phyloP scores from a whole-genome alignment of 2,888 invertebrate genomes.

The Baronia brevicornis region DNA sequence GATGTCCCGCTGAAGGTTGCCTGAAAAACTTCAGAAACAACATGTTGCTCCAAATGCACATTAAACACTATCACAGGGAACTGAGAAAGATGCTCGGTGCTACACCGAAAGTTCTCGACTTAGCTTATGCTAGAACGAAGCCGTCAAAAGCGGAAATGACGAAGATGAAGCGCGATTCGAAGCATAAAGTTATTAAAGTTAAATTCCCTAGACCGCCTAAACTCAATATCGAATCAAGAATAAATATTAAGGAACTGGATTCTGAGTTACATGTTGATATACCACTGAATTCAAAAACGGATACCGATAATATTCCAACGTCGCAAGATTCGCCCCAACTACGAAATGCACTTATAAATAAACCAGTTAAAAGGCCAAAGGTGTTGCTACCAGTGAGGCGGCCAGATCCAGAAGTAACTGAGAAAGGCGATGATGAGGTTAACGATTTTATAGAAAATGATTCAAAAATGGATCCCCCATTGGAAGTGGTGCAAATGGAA shows the following conservation, averaged over 20 bases:
- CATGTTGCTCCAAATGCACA: constrained; percentile 92
- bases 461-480: constrained; percentile 1
- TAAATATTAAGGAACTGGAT: constrained; percentile 22
- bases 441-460: constrained; percentile 26
- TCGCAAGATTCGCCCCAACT: constrained; percentile 57
- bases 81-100: constrained; percentile 82
- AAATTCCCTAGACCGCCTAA: constrained; percentile 47
- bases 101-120: constrained; percentile 89
- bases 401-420: constrained; percentile 27
- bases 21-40: constrained; percentile 93
- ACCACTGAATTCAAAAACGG: constrained; percentile 23
- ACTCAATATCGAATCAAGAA: constrained; percentile 37
- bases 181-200: constrained; percentile 46
- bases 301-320: constrained; percentile 25
- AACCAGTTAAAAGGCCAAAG: constrained; percentile 53
- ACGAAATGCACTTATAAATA: constrained; percentile 43
- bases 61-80: constrained; percentile 94
- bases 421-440: constrained; percentile 24
- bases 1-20: constrained; percentile 89
- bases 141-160: constrained; percentile 29
- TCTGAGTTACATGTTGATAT: constrained; percentile 25
- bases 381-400: constrained; percentile 54
- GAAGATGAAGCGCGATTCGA: constrained; percentile 24
- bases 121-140: constrained; percentile 85
- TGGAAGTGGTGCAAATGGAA: constrained; percentile 21